These are phyloP conservation scores for Nasonia giraulti DNA, from an alignment of 1,140 invertebrate genomes.

Conservation along the genomic window DNA sequence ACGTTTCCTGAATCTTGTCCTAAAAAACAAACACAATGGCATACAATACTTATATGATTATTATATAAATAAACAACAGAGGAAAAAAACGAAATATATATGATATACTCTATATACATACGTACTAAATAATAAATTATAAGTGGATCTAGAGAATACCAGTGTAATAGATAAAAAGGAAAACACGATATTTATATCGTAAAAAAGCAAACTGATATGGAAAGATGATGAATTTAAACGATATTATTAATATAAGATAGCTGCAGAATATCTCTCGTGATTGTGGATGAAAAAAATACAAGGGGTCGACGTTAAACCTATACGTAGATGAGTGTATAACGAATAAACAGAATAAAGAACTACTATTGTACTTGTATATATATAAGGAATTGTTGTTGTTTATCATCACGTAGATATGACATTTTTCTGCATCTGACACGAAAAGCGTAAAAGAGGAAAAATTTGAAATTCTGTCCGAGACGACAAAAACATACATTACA, in stretches of 20 bases:
- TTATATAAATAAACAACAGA: not conserved
- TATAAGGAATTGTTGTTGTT: constrained; percentile 31
- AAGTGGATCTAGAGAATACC: constrained; percentile 13
- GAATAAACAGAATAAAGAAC: not conserved
- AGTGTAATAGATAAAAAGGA: not conserved
- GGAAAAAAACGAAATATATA: not conserved
- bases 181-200: not conserved
- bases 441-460: not conserved
- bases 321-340: constrained; percentile 31
- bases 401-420: not conserved
- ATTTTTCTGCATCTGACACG: not conserved
- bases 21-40: not conserved
- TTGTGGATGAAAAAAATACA: constrained; percentile 36
- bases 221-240: constrained; percentile 12
- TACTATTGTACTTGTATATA: constrained; percentile 33
- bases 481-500: not conserved
- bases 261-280: not conserved
- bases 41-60: not conserved
- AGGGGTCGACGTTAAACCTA: no score
- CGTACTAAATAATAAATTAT: not conserved
- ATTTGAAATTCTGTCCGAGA: not conserved
- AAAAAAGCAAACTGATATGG: not conserved
- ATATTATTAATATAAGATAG: no score
- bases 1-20: constrained; percentile 22
- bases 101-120: not conserved